phyloP scores from a whole-genome alignment of 2,113 vertebrate genomes.

The Clarias gariepinus region DNA sequence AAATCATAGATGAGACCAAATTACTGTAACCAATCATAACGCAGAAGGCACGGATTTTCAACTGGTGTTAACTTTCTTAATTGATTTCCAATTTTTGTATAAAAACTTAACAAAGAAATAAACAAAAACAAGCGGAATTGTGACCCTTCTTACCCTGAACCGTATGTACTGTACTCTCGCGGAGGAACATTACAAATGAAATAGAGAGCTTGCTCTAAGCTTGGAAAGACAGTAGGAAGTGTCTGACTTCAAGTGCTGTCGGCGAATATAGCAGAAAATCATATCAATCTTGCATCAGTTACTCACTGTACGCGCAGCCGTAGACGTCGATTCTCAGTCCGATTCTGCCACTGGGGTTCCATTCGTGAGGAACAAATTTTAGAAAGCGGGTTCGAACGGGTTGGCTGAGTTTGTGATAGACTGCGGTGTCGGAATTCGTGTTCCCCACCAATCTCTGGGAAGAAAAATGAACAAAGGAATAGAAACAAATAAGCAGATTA shows the following conservation, averaged over 20 bases:
- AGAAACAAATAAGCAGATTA: background rate
- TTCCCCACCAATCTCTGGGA: slow-evolving; percentile 85
- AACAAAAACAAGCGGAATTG: no score
- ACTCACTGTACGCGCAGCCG: slow-evolving; percentile 93
- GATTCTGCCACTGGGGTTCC: slow-evolving; percentile 81
- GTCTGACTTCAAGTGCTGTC: background rate
- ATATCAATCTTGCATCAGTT: background rate
- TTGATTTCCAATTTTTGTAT: no score
- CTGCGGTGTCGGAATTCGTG: slow-evolving; percentile 81
- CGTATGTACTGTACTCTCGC: no score
- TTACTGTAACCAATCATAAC: no score
- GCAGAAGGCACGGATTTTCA: no score
- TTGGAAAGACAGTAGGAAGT: background rate
- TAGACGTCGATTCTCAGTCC: slow-evolving; percentile 88
- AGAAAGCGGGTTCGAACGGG: slow-evolving; percentile 84
- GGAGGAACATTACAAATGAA: background rate
- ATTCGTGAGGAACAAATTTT: slow-evolving; percentile 85
- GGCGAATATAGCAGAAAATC: background rate
- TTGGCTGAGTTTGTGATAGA: slow-evolving; percentile 85
- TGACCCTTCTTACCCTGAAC: no score
- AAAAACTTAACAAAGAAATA: no score
- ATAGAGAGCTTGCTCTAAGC: background rate
- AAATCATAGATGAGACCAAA: no score
- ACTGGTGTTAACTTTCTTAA: no score
- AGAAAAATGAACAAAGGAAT: slow-evolving; percentile 42